phyloP scores from a whole-genome alignment of 2,888 invertebrate genomes.

The Pollenia griseotomentosa region DNA sequence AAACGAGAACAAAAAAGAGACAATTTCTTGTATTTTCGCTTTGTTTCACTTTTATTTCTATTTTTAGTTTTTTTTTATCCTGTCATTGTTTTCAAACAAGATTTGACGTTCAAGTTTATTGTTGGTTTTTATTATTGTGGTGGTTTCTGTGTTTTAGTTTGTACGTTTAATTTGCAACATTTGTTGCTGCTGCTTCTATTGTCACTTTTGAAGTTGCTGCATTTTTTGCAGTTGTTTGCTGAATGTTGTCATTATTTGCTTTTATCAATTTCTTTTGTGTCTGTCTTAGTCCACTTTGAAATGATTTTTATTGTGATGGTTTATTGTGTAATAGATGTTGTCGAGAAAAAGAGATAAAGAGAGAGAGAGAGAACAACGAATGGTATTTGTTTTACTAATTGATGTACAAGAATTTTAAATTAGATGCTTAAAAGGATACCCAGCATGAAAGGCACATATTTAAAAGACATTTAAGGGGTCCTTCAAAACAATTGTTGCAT shows the following conservation, averaged over 20 bases:
- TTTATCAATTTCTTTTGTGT: slow-evolving; percentile 67
- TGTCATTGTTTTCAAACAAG: slow-evolving; percentile 69
- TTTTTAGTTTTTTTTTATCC: slow-evolving; percentile 50
- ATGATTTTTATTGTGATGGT: slow-evolving; percentile 61
- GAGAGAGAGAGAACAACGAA: slow-evolving; percentile 8
- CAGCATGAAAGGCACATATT: neutral
- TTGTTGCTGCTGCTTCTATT: slow-evolving; percentile 19
- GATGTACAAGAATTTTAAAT: slow-evolving; percentile 66
- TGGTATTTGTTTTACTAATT: slow-evolving; percentile 70
- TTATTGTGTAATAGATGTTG: slow-evolving; percentile 53
- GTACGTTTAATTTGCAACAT: slow-evolving; percentile 43
- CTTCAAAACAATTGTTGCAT: slow-evolving; percentile 4
- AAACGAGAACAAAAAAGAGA: slow-evolving; percentile 3
- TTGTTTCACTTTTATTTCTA: slow-evolving; percentile 56
- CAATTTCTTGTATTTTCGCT: slow-evolving; percentile 43
- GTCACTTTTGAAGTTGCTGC: neutral
- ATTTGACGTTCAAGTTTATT: slow-evolving; percentile 69
- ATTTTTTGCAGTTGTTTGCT: slow-evolving; percentile 36
- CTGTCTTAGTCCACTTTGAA: slow-evolving; percentile 44
- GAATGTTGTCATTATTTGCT: slow-evolving; percentile 68
- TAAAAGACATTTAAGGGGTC: neutral
- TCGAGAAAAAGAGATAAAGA: neutral
- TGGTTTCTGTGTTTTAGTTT: slow-evolving; percentile 48
- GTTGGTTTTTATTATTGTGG: slow-evolving; percentile 52
- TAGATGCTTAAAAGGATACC: slow-evolving; percentile 27